A percentile compares a stretch with the other conserved stretches of the same genome.
Conservation (phyloP, 2,888 invertebrate genomes). For the Xestia rhomboidea region DNA sequence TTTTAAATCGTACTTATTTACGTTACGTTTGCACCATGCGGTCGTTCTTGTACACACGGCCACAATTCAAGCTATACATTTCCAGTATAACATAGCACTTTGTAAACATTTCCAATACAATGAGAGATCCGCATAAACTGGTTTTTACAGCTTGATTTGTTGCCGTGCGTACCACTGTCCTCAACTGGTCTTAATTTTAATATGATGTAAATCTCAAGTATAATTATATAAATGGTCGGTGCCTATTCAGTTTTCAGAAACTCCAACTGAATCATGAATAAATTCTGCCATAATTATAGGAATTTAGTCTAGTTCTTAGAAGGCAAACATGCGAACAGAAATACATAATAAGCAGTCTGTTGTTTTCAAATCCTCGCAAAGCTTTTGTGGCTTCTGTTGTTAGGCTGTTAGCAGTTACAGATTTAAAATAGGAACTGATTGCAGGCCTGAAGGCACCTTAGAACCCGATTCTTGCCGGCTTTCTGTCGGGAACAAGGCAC, state of each 20-base stretch:
- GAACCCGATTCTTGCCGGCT: too few relatives aligned
- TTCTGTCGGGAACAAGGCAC: too few relatives aligned
- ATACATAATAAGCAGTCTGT: conserved; percentile 10
- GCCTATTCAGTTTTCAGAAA: conserved; percentile 8
- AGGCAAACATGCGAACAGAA: conserved; percentile 7
- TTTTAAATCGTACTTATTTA: background rate
- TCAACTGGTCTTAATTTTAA: background rate
- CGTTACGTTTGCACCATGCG: background rate
- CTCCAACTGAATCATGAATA: background rate
- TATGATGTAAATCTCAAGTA: background rate
- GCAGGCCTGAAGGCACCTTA: too few relatives aligned
- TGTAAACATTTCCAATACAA: too few relatives aligned
- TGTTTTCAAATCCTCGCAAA: background rate
- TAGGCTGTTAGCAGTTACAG: too few relatives aligned
- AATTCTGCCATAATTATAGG: background rate
- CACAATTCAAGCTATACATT: too few relatives aligned
- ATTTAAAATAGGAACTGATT: background rate
- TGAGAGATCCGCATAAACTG: too few relatives aligned
- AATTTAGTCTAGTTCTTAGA: conserved; percentile 12
- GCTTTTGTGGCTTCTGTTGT: background rate
- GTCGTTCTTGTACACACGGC: background rate
- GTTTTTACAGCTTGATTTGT: too few relatives aligned
- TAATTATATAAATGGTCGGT: background rate
- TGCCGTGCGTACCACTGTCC: background rate
- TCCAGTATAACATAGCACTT: too few relatives aligned